Percentiles rank a stretch among this genome's conserved stretches.
phyloP scores from a whole-genome alignment of 2,113 vertebrate genomes.

The Perca fluviatilis region DNA sequence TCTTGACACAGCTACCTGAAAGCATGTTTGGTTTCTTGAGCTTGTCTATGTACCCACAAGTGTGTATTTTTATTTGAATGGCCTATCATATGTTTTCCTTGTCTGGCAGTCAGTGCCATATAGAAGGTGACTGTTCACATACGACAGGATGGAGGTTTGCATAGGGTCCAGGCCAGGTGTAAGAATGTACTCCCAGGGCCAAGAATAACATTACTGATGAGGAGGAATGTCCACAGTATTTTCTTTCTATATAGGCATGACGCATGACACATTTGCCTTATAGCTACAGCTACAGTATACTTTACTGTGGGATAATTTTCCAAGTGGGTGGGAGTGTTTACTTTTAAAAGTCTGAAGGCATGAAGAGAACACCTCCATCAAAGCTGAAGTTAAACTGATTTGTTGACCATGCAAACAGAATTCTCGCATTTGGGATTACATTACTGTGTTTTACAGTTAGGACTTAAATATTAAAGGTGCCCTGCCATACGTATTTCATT shows the following conservation, averaged over 20 bases:
- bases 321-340: constrained; percentile 44
- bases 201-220: constrained; percentile 73
- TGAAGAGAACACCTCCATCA: constrained; percentile 26
- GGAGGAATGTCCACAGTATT: constrained; percentile 58
- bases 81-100: constrained; percentile 7
- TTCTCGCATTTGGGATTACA: constrained; percentile 8
- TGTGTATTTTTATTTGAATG: constrained; percentile 50
- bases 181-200: constrained; percentile 64
- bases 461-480: neutral
- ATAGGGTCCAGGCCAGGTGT: constrained; percentile 61
- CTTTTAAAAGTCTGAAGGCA: constrained; percentile 43
- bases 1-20: constrained; percentile 19
- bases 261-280: constrained; percentile 32
- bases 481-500: no score
- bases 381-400: constrained; percentile 5
- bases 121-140: constrained; percentile 56
- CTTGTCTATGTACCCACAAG: neutral
- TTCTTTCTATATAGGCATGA: constrained; percentile 48
- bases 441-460: neutral
- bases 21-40: constrained; percentile 26
- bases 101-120: constrained; percentile 31
- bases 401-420: neutral
- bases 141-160: constrained; percentile 40
- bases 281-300: constrained; percentile 44
- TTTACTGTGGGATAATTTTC: constrained; percentile 34